Percentiles rank a stretch among this genome's conserved stretches.
Evolutionary conservation across 2,113 vertebrate genomes (phyloP).

Genomic region (Phylloscopus trochiloides): DNA sequence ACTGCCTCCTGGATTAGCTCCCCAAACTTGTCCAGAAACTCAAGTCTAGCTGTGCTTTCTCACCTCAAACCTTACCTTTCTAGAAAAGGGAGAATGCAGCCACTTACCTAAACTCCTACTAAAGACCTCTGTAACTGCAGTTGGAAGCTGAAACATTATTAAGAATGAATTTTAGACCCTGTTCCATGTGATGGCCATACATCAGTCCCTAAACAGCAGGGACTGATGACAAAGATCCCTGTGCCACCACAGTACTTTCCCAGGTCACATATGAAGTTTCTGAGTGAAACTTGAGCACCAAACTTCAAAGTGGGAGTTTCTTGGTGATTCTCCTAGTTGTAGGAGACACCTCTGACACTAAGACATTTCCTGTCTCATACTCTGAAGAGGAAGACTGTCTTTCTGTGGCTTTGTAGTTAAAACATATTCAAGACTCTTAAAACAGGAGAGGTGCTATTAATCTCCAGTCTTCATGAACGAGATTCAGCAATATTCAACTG

Average conservation of each 20-base stretch:
- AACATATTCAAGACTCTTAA: not conserved
- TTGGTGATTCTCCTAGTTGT: not conserved
- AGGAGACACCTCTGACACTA: not conserved
- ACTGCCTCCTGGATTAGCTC: not conserved
- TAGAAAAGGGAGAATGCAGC: fast-evolving
- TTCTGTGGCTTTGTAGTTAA: not conserved
- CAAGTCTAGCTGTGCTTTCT: not conserved
- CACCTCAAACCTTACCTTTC: not conserved
- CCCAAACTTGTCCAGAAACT: not conserved
- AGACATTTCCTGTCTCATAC: not conserved
- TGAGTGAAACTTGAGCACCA: not conserved
- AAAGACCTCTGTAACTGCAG: not conserved
- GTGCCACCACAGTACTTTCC: not conserved
- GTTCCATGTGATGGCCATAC: not conserved
- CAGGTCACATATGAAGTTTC: not conserved
- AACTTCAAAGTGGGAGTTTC: not conserved
- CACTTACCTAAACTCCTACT: not conserved
- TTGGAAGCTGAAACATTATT: not conserved
- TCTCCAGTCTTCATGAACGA: not conserved
- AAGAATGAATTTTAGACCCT: not conserved
- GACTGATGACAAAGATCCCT: not conserved
- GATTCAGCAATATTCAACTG: not conserved
- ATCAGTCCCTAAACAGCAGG: not conserved
- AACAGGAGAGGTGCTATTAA: not conserved
- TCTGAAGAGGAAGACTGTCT: not conserved